Conservation (phyloP, 2,797 vertebrate species). For the Chaenodraco wilsoni region DNA sequence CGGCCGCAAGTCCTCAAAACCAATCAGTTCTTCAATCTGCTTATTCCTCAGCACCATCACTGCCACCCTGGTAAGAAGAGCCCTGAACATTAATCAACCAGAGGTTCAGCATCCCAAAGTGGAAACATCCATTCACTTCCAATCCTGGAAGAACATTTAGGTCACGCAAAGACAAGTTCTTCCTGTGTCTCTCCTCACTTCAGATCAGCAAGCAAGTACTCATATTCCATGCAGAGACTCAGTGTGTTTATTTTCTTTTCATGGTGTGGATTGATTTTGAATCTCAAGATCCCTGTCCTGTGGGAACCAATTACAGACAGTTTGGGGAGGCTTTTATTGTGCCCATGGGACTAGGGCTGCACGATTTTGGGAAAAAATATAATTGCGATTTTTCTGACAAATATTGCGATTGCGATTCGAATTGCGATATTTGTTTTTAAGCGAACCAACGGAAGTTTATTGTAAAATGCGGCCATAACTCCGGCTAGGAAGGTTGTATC, state of each 20-base stretch:
- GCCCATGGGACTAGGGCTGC: slow-evolving; percentile 22
- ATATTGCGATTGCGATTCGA: too few species aligned
- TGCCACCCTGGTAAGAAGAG: slow-evolving; percentile 11
- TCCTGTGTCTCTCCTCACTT: not conserved
- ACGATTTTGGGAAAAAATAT: too few species aligned
- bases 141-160: slow-evolving; percentile 20
- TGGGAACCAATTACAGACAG: slow-evolving; percentile 61
- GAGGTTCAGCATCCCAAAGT: slow-evolving; percentile 27
- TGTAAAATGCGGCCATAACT: too few species aligned
- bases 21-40: slow-evolving; percentile 53
- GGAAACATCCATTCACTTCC: slow-evolving; percentile 29
- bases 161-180: slow-evolving; percentile 7
- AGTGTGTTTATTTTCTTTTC: slow-evolving; percentile 1
- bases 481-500: too few species aligned
- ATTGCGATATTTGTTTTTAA: too few species aligned
- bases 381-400: too few species aligned
- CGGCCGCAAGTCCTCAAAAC: slow-evolving; percentile 44
- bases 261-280: slow-evolving; percentile 33
- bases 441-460: too few species aligned
- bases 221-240: not conserved
- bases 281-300: slow-evolving; percentile 29
- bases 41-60: slow-evolving; percentile 26
- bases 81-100: slow-evolving; percentile 40
- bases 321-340: slow-evolving; percentile 48
- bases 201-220: not conserved